A percentile compares a stretch with the other conserved stretches of the same genome.
phyloP scores from a whole-genome alignment of 2,797 vertebrate species.

The Mustela erminea region DNA sequence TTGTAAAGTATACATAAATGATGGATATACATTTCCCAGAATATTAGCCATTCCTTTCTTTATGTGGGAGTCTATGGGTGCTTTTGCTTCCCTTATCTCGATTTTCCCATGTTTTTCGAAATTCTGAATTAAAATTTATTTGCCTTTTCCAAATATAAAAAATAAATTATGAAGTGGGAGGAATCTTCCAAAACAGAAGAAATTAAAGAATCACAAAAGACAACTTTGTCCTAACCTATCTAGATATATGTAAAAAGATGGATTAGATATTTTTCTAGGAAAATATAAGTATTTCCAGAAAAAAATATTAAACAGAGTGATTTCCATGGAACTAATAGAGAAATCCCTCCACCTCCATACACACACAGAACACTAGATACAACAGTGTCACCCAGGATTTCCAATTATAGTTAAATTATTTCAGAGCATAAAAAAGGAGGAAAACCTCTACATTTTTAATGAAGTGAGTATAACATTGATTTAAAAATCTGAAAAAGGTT shows the following conservation, averaged over 20 bases:
- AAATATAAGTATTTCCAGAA: background rate
- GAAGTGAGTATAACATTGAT: background rate
- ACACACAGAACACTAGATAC: background rate
- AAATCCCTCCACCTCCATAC: background rate
- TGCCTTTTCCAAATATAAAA: background rate
- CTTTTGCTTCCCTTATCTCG: background rate
- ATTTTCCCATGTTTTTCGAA: constrained; percentile 26
- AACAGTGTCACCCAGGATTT: background rate
- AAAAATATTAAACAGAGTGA: background rate
- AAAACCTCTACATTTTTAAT: background rate
- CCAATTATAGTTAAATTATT: background rate
- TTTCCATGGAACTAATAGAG: background rate
- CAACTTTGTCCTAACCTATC: background rate
- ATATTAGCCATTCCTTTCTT: background rate
- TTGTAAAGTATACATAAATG: background rate
- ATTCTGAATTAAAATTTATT: constrained; percentile 37
- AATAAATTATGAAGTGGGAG: background rate
- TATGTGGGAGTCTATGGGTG: background rate
- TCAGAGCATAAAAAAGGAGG: background rate
- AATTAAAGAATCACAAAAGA: constrained; percentile 4
- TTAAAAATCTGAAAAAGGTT: background rate
- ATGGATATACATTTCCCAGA: background rate
- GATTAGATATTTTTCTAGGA: background rate
- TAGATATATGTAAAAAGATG: background rate
- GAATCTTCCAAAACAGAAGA: background rate